Evolutionary conservation across 1,140 invertebrate species (phyloP).

Genomic region (Panulirus ornatus): DNA sequence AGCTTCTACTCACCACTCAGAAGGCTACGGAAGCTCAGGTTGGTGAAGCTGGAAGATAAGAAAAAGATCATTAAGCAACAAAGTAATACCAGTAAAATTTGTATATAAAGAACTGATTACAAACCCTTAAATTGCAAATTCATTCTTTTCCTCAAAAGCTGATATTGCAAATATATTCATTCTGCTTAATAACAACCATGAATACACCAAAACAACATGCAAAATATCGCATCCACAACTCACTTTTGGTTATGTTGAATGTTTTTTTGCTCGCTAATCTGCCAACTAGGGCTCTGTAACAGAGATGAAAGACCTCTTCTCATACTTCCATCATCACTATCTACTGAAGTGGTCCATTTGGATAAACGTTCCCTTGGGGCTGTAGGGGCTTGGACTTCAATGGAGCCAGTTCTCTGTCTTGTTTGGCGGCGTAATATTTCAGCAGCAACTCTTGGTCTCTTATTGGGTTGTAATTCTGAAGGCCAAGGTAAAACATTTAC

Average conservation of each 20-base stretch:
- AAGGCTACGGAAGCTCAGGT: conserved; percentile 38
- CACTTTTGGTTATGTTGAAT: not conserved
- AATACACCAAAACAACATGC: not conserved
- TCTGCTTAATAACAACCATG: not conserved
- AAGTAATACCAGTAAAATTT: not conserved
- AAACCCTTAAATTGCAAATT: not conserved
- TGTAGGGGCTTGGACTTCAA: not conserved
- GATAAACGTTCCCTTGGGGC: not conserved
- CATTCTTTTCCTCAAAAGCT: not conserved
- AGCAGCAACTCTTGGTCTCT: not conserved
- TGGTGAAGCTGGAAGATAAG: conserved; percentile 24
- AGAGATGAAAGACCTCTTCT: not conserved
- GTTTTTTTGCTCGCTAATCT: not conserved
- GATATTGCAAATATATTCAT: conserved; percentile 4
- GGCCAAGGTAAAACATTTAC: not conserved
- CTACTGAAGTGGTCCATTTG: not conserved
- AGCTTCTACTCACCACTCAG: conserved; percentile 34
- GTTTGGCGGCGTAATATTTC: not conserved
- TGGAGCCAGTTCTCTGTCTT: conserved; percentile 4
- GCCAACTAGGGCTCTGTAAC: not conserved
- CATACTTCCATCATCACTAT: not conserved
- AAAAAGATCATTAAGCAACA: not conserved
- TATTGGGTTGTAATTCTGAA: not conserved
- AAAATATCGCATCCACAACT: not conserved
- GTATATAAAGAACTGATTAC: not conserved